phyloP scores from a whole-genome alignment of 2,113 vertebrate genomes.

The Paramormyrops kingsleyae region DNA sequence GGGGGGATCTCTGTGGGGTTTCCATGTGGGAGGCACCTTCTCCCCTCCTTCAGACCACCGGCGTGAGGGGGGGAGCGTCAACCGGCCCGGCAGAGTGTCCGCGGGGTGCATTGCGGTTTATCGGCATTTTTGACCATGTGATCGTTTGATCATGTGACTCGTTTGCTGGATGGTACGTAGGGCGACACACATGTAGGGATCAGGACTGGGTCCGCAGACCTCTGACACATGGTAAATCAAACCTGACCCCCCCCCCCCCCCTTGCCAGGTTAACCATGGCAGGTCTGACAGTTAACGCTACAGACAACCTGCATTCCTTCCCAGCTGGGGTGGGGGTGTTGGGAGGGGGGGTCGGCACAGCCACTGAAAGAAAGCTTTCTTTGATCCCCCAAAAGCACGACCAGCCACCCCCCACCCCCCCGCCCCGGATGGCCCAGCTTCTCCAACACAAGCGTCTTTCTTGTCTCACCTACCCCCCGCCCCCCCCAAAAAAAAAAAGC shows the following conservation, averaged over 20 bases:
- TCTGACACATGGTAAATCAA: not conserved
- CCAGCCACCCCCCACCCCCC: slow-evolving; percentile 20
- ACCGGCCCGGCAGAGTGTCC: not conserved
- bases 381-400: slow-evolving; percentile 50
- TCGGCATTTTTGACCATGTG: not conserved
- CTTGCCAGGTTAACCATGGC: slow-evolving; percentile 53
- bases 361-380: slow-evolving; percentile 65
- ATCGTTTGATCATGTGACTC: not conserved
- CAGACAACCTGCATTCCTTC: slow-evolving; percentile 47
- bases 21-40: not conserved
- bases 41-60: not conserved
- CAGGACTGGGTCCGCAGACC: not conserved
- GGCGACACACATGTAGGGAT: not conserved
- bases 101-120: not conserved
- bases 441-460: slow-evolving; percentile 73
- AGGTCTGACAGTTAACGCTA: slow-evolving; percentile 45
- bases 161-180: not conserved
- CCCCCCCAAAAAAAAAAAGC: slow-evolving; percentile 59
- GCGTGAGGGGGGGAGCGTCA: not conserved
- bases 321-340: slow-evolving; percentile 43
- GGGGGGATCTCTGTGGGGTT: too few relatives aligned
- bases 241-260: slow-evolving; percentile 27
- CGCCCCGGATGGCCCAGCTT: slow-evolving; percentile 62
- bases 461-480: slow-evolving; percentile 56
- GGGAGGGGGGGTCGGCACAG: slow-evolving; percentile 30